Base-by-base conservation (phyloP, 2,113 vertebrate genomes). In the Dascyllus trimaculatus region DNA sequence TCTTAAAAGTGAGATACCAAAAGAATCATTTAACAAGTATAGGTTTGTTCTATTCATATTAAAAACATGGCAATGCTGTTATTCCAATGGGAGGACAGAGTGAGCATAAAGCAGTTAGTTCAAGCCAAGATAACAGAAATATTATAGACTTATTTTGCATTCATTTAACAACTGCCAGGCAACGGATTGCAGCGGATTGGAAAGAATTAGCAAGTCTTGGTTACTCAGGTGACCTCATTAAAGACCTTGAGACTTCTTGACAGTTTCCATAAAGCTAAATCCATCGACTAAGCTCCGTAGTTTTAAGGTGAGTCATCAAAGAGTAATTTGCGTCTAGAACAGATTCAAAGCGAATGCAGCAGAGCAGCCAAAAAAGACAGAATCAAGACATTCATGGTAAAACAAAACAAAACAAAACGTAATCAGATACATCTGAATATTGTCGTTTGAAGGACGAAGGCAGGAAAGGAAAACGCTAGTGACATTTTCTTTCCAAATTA, bases 41-140 rank as follows among this genome's bases (percentile, higher is more conserved):
- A 68, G 1, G 3, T 46, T 21, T 65, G 35, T 70, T 13, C 17
- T 56, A 15, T 49, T 45, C 5, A 54, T 49, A 48, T 40, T 29
- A 73, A 11, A 24, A 58, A 60, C n/a, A 18, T 19, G 63, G 26
- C 40, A 64, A 19, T 21, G 40, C 13, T 38, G 13, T 73, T 59
- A 57, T 73, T 78, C 24, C 22, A 76, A 49, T 11, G 2, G 6
- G 24, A 86, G 54, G 59, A 24, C 18, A 65, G 5, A 26, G 63
- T 17, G 24, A 71, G 32, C 45, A 5, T 22, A 26, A 29, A 71
- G 75, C 46, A 49, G 71, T 57, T 58, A 61, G 21, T 14, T 66
- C 10, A 74, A 58, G 35, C 46, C 17, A 68, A 77, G 61, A 75
- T 21, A 71, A 43, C 9, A 66, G 19, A 65, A 6, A 49, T 2